Evolutionary conservation across 2,888 invertebrate species (phyloP).

Genomic region (Diloba caeruleocephala): DNA sequence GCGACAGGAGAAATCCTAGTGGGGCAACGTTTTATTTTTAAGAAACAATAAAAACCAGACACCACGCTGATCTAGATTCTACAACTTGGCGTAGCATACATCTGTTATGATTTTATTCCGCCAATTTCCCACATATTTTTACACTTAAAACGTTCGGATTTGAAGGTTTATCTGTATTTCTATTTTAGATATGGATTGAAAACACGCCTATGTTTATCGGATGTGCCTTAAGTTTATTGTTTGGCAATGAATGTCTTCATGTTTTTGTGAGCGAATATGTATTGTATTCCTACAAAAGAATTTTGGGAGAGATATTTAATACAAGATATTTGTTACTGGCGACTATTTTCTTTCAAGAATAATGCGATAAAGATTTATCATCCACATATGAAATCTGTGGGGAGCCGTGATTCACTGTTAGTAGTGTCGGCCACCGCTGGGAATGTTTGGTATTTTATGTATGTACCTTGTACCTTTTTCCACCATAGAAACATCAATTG

Average conservation of each 20-base stretch:
- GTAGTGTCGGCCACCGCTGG: too few species aligned
- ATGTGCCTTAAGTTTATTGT: constrained; percentile 21
- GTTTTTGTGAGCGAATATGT: constrained; percentile 8
- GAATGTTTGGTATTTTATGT: too few species aligned
- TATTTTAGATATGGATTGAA: constrained; percentile 28
- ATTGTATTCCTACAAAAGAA: constrained; percentile 19
- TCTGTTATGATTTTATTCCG: background rate
- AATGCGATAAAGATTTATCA: constrained; percentile 20
- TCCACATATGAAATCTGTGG: constrained; percentile 1
- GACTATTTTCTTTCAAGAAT: constrained; percentile 16
- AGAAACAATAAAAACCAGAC: too few species aligned
- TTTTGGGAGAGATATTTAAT: constrained; percentile 9
- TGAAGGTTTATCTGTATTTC: constrained; percentile 31
- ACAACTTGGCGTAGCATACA: too few species aligned
- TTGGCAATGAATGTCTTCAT: constrained; percentile 19
- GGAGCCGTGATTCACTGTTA: constrained; percentile 18
- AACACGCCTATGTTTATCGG: constrained; percentile 26
- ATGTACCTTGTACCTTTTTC: too few species aligned
- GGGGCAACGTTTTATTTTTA: too few species aligned
- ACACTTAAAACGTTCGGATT: constrained; percentile 1
- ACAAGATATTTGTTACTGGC: constrained; percentile 6
- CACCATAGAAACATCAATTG: too few species aligned
- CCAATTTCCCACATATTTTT: constrained; percentile 10
- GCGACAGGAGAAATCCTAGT: too few species aligned
- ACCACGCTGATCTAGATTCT: too few species aligned